Evolutionary conservation across 2,113 vertebrate species (phyloP).

Genomic region (Naja naja): DNA sequence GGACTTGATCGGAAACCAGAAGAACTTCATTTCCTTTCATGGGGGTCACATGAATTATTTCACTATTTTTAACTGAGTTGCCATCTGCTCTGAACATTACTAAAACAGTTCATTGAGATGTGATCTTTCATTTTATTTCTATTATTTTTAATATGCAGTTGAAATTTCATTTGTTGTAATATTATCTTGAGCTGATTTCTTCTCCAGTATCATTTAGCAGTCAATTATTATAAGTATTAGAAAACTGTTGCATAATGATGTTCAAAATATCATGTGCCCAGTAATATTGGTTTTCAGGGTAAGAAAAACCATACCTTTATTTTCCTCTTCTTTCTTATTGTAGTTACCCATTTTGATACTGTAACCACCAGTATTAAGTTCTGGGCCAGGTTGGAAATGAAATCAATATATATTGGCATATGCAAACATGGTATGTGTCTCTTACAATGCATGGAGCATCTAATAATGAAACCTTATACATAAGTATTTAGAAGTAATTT

Average conservation of each 20-base stretch:
- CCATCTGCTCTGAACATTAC: conserved; percentile 51
- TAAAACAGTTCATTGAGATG: conserved; percentile 48
- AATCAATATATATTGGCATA: conserved; percentile 73
- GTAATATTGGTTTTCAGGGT: conserved; percentile 59
- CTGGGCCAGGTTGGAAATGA: conserved; percentile 84
- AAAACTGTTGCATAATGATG: conserved; percentile 63
- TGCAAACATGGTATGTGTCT: conserved; percentile 83
- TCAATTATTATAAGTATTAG: conserved; percentile 65
- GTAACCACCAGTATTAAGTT: conserved; percentile 67
- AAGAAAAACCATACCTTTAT: conserved; percentile 59
- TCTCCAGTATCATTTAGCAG: conserved; percentile 63
- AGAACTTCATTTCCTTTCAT: conserved; percentile 50
- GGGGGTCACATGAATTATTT: conserved; percentile 38
- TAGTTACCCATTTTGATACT: conserved; percentile 47
- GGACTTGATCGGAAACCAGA: conserved; percentile 49
- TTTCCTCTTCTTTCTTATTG: conserved; percentile 74
- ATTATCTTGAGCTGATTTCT: conserved; percentile 61
- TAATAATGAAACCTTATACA: conserved; percentile 29
- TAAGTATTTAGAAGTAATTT: neutral
- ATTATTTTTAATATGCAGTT: conserved; percentile 57
- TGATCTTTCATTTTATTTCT: conserved; percentile 43
- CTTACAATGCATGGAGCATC: conserved; percentile 80
- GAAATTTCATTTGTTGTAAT: conserved; percentile 50
- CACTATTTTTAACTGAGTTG: conserved; percentile 44
- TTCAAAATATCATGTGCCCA: conserved; percentile 56